These are phyloP conservation scores for Octonoba sinensis DNA, from an alignment of 2,888 invertebrate genomes.

Conservation along the genomic window DNA sequence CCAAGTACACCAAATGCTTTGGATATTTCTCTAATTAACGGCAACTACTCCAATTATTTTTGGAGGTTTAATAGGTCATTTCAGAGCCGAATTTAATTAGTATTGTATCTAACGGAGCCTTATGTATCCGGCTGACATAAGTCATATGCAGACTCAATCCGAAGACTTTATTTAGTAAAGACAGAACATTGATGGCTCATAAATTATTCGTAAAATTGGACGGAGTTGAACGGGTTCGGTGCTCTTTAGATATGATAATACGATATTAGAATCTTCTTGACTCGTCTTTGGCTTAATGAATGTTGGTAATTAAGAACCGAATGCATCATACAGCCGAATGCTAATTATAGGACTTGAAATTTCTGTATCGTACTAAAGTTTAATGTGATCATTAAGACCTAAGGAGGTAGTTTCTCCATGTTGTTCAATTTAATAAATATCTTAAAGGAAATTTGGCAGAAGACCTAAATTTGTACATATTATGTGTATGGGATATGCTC, in stretches of 20 bases:
- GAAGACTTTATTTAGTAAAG: too few species aligned
- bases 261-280: neutral
- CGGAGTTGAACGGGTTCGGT: too few species aligned
- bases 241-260: too few species aligned
- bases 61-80: slow-evolving; percentile 38
- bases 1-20: slow-evolving; percentile 18
- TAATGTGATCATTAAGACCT: slow-evolving; percentile 32
- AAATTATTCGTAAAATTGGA: too few species aligned
- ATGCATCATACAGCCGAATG: slow-evolving; percentile 27
- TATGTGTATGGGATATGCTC: too few species aligned
- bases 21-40: slow-evolving; percentile 39
- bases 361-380: slow-evolving; percentile 19
- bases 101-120: slow-evolving; percentile 27
- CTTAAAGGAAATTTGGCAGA: too few species aligned
- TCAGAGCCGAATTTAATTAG: slow-evolving; percentile 45
- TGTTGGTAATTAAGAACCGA: slow-evolving; percentile 35
- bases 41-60: slow-evolving; percentile 43
- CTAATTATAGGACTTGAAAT: slow-evolving; percentile 31
- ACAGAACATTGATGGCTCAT: too few species aligned
- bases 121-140: slow-evolving; percentile 15
- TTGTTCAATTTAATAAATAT: too few species aligned
- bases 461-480: too few species aligned
- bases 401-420: too few species aligned
- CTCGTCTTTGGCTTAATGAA: slow-evolving; percentile 27
- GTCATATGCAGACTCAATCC: slow-evolving; percentile 27